Base-by-base conservation (phyloP, 30 jellyfish, hydroid and myxozoan species). In the Hydractinia echinata region DNA sequence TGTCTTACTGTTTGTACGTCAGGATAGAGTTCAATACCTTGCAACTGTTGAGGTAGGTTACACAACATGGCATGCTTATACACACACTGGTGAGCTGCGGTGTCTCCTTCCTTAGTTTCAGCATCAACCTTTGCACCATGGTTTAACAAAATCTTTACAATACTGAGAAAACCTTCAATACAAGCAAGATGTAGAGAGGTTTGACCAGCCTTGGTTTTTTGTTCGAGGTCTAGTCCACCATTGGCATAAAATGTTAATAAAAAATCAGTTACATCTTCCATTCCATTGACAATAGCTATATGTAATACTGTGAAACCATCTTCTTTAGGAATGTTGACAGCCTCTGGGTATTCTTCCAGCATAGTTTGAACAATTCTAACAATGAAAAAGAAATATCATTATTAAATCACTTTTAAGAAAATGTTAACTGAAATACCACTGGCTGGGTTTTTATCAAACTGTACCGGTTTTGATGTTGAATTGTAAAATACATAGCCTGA, bases 291-390 rank as follows among this genome's bases (percentile, higher is more conserved):
- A 52, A 82, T 84, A 20, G 89, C 89, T 18, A 82, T 58, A 54
- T 82, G 89, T 64, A 82, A 21, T 20, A 84, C 56, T 4, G 79
- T 51, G 62, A 53, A 82, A 44, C 89, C 89, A 53, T 82, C 89
- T 9, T 58, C 76, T 71, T 82, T 69, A 20, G 56, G 66, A 52
- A 72, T 54, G 51, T 82, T 82, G 14, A 82, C 73, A 10, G 79
- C 52, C 48, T 82, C 89, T 10, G 89, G 89, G 48, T 14, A 39
- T 52, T 82, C 54, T 49, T 82, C 89, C 66, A 82, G 53, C 10
- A 82, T 82, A 21, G 51, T 55, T 54, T 51, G 44, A 10, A 69
- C 84, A 69, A 53, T 30, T 4, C 89, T 81, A 73, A 81, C 44
- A 62, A 13, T 64, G 49, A 53, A 30, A 39, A n/a, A n/a, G 19